phyloP scores from a whole-genome alignment of 2,113 vertebrate species.

The Elaphurus davidianus region DNA sequence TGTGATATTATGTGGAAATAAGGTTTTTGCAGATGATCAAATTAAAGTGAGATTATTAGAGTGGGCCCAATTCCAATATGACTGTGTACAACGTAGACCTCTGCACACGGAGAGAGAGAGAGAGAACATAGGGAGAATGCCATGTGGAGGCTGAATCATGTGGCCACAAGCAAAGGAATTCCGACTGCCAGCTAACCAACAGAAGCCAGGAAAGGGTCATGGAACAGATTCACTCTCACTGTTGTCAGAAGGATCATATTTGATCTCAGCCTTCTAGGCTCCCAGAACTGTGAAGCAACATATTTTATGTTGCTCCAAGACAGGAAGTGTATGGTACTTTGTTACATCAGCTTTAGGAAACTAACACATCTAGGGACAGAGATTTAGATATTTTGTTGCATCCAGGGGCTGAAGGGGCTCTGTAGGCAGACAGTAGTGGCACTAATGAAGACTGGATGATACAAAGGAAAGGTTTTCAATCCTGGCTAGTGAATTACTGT shows the following conservation, averaged over 20 bases:
- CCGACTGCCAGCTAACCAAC: background rate
- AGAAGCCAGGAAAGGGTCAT: background rate
- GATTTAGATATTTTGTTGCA: background rate
- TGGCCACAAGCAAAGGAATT: background rate
- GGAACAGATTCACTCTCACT: background rate
- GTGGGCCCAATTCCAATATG: background rate
- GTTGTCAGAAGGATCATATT: background rate
- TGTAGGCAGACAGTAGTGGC: too few species aligned
- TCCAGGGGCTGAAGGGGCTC: background rate
- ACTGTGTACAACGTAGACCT: background rate
- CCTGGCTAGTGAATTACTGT: background rate
- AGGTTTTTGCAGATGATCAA: background rate
- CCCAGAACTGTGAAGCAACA: background rate
- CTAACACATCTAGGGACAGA: background rate
- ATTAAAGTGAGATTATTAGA: background rate
- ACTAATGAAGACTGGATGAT: background rate
- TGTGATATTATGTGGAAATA: background rate
- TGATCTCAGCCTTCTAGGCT: background rate
- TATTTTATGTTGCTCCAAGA: background rate
- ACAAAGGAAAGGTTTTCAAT: background rate
- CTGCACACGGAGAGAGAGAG: background rate
- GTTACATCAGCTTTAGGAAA: background rate
- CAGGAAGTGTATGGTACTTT: background rate
- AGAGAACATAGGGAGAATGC: background rate
- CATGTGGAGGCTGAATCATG: background rate